Percentiles rank a stretch among this genome's conserved stretches.
phyloP scores from a whole-genome alignment of 2,113 vertebrate genomes.

The Clinocottus analis region DNA sequence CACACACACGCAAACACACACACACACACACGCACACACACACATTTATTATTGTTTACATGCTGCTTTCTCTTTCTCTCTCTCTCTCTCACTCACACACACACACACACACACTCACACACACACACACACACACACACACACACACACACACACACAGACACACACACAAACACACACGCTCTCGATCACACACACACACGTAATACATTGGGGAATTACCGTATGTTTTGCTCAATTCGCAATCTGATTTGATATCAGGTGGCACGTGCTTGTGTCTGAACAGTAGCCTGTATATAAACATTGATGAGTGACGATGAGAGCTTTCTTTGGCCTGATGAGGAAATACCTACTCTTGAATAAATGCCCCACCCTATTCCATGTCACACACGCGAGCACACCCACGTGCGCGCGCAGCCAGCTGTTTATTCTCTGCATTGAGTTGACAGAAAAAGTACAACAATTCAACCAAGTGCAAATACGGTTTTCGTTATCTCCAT shows the following conservation, averaged over 20 bases:
- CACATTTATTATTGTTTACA: too few species aligned
- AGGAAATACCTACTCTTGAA: neutral
- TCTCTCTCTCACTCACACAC: neutral
- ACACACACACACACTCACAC: neutral
- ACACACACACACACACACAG: too few species aligned
- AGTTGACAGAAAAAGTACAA: neutral
- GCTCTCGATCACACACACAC: too few species aligned
- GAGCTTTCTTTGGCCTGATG: neutral
- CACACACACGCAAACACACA: too few species aligned
- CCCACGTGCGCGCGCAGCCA: neutral
- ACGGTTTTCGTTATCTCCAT: slow-evolving; percentile 1
- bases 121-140: too few species aligned
- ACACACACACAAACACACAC: too few species aligned
- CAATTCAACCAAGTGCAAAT: neutral
- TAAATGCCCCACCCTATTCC: neutral
- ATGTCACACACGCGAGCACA: neutral
- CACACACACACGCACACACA: neutral
- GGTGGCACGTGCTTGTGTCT: neutral
- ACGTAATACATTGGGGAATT: slow-evolving; percentile 1
- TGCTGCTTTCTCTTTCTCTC: neutral
- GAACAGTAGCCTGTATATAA: neutral
- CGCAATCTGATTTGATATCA: neutral
- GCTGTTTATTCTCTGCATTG: neutral
- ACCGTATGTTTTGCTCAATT: neutral
- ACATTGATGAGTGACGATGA: neutral